These are phyloP conservation scores for Forficula auricularia DNA, from an alignment of 1,140 invertebrate species.

Conservation along the genomic window DNA sequence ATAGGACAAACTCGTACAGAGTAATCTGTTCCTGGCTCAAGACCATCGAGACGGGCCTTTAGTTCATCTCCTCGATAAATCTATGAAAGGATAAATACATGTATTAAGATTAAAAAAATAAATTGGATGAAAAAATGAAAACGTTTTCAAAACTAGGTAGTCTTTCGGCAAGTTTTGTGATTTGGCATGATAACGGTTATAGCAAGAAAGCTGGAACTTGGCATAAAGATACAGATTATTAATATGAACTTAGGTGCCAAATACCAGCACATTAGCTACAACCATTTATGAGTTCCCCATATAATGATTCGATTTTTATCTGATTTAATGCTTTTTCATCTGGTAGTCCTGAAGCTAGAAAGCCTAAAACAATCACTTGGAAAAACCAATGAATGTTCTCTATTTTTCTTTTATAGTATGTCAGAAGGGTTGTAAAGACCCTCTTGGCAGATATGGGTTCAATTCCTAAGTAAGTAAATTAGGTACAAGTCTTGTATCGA, in stretches of 20 bases:
- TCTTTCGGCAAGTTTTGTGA: background rate
- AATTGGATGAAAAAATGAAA: background rate
- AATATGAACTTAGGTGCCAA: background rate
- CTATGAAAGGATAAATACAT: constrained; percentile 26
- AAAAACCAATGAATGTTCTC: no score
- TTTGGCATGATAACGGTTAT: background rate
- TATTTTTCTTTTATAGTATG: no score
- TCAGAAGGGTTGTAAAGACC: no score
- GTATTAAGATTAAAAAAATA: background rate
- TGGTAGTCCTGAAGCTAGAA: no score
- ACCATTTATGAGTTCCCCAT: no score
- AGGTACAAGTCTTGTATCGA: no score
- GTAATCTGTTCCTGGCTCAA: constrained; percentile 53
- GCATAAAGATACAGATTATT: background rate
- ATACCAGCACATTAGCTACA: background rate
- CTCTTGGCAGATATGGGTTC: no score
- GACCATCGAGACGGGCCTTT: constrained; percentile 40
- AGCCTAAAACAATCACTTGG: no score
- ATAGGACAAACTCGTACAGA: constrained; percentile 52
- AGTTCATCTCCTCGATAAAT: constrained; percentile 50
- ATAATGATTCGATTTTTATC: no score
- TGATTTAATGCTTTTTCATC: no score
- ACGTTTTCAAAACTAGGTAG: background rate
- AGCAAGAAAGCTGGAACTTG: background rate
- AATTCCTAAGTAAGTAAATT: no score